phyloP scores from a whole-genome alignment of 2,888 invertebrate genomes.

The Lithosia quadra region DNA sequence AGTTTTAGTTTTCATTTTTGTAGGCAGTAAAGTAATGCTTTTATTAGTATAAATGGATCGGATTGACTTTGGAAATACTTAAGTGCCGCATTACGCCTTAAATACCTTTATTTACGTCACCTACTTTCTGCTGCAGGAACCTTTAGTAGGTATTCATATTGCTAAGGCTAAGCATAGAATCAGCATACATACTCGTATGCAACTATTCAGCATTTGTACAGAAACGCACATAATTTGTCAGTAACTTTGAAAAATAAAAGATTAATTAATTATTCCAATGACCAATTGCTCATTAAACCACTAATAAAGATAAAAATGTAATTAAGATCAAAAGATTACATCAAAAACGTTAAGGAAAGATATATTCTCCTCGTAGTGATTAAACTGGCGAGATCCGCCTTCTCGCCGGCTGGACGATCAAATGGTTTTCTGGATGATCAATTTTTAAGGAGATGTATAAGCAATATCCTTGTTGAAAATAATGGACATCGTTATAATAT shows the following conservation, averaged over 20 bases:
- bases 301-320: not conserved
- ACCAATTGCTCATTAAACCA: not conserved
- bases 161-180: too few species aligned
- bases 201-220: too few species aligned
- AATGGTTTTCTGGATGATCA: not conserved
- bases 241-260: not conserved
- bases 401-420: not conserved
- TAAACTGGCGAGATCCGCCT: not conserved
- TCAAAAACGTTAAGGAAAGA: not conserved
- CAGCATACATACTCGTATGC: too few species aligned
- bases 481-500: not conserved
- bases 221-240: too few species aligned
- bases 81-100: not conserved
- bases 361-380: not conserved
- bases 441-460: not conserved
- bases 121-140: too few species aligned
- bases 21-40: not conserved
- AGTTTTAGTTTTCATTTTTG: not conserved
- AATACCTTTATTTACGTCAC: too few species aligned
- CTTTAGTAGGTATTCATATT: too few species aligned
- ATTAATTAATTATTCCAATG: not conserved
- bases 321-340: not conserved
- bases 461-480: not conserved
- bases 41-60: not conserved
- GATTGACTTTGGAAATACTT: not conserved